Base-by-base conservation (phyloP, 2,797 vertebrate species). In the Danio tinwini region DNA sequence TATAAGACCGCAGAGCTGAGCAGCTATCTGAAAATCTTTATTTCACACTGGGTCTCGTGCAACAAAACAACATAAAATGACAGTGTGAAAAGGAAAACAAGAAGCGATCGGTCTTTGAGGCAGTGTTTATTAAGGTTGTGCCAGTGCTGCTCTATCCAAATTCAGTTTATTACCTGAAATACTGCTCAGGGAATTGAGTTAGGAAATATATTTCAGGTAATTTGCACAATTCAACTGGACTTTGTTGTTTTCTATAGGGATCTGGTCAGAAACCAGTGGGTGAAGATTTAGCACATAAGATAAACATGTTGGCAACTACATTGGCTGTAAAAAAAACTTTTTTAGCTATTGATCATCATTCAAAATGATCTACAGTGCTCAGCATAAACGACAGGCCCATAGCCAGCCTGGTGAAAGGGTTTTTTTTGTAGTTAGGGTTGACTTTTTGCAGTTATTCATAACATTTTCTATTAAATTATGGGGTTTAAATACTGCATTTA, bases 11-110 rank as follows among this genome's bases (percentile, higher is more conserved):
- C 63, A 76, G 56, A 53, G 42, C 50, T 58, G 50, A 56, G 69
- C 71, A 61, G 16, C 13, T 53, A 77, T 69, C 58, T 53, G 68
- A 70, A 56, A 49, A 79, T 21, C 37, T 53, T 77, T 47, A 70
- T 76, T 83, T 76, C 59, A 67, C 59, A 47, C 73, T 40, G 17
- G 21, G 65, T 55, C 59, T 49, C 45, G 17, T 62, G 56, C 44
- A 82, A 39, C 44, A 65, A 67, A 61, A 16, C 14, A 56, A n/a
- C 16, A 45, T 56, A 47, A 63, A 61, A 78, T 29, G 13, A 47
- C 14, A 58, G 40, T 29, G 10, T 10, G 49, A 68, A 59, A 69
- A 69, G 39, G 0, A 7, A 49, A 56, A 63, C 1, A 14, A 9
- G 44, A 40, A 55, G 19, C 11, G 1, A 40, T 37, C 52, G 10